Evolutionary conservation across 2,113 vertebrate genomes (phyloP).

Genomic region (Sus scrofa): T2T-Sscrofa CM000812.6:12984501-12985000

Average conservation of each 20-base stretch:
- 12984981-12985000: neutral
- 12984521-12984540: neutral
- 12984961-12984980: neutral
- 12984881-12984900: too few relatives aligned
- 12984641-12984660: neutral
- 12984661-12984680: neutral
- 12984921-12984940: too few relatives aligned
- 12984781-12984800: neutral
- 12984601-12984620: neutral
- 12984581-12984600: neutral
- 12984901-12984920: too few relatives aligned
- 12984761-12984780: neutral
- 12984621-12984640: neutral
- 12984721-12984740: neutral
- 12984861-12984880: too few relatives aligned
- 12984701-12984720: neutral
- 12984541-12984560: neutral
- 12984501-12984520: neutral
- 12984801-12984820: neutral
- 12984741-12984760: neutral
- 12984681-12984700: neutral
- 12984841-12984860: neutral
- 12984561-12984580: neutral
- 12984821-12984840: neutral
- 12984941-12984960: too few relatives aligned